Conservation (phyloP, 2,797 vertebrate genomes). For the Pogonophryne albipinna region DNA sequence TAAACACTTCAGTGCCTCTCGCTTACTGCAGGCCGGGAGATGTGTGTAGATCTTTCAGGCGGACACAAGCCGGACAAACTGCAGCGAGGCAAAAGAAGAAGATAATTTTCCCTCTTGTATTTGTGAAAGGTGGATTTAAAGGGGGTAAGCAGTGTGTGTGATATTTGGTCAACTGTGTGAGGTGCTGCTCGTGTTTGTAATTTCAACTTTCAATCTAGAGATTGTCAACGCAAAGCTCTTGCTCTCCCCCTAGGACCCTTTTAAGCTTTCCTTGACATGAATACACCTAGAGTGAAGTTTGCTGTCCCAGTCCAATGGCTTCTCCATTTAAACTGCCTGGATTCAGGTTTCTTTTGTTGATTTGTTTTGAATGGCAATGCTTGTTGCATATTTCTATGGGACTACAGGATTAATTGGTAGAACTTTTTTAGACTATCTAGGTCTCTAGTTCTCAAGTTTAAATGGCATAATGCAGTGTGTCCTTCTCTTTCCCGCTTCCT, state of each 20-base stretch:
- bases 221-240: background rate
- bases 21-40: constrained; percentile 42
- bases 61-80: constrained; percentile 43
- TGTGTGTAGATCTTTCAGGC: constrained; percentile 45
- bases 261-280: background rate
- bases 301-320: background rate
- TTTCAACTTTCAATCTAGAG: constrained; percentile 19
- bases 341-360: background rate
- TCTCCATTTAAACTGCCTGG: background rate
- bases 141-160: constrained; percentile 5
- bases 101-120: constrained; percentile 56
- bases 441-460: background rate
- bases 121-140: constrained; percentile 29
- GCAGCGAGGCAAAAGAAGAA: constrained; percentile 53
- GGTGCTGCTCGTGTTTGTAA: background rate
- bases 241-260: background rate
- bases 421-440: background rate
- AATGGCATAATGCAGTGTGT: too few species aligned
- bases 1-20: constrained; percentile 52
- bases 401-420: background rate
- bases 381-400: background rate
- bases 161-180: constrained; percentile 18
- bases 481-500: too few species aligned
- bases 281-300: background rate
- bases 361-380: background rate